A percentile compares a stretch with the other conserved stretches of the same genome.
phyloP scores from a whole-genome alignment of 2,888 invertebrate genomes.

The Seira musarum region DNA sequence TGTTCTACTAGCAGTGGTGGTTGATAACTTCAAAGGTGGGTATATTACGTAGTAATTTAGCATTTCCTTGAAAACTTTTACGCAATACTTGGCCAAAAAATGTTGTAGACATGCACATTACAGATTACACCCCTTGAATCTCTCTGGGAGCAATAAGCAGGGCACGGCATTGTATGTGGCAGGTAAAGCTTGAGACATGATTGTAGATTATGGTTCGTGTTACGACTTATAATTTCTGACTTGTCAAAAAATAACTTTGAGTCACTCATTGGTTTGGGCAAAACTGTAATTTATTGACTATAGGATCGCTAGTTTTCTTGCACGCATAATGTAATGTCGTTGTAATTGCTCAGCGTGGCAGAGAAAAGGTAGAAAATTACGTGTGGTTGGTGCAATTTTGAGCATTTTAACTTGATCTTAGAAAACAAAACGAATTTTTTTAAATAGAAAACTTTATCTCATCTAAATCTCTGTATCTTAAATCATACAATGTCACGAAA shows the following conservation, averaged over 20 bases:
- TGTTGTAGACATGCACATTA: background rate
- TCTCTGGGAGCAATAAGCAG: too few relatives aligned
- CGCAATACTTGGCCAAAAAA: constrained; percentile 32
- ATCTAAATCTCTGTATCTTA: background rate
- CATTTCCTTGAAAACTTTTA: constrained; percentile 52
- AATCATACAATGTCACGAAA: background rate
- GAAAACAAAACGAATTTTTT: background rate
- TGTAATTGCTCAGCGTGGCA: background rate
- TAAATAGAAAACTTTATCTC: background rate
- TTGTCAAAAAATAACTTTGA: constrained; percentile 16
- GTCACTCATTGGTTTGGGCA: constrained; percentile 3
- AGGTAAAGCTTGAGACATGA: constrained; percentile 14
- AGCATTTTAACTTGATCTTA: background rate
- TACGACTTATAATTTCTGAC: constrained; percentile 4
- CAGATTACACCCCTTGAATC: too few relatives aligned
- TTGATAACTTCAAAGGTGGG: background rate
- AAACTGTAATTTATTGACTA: constrained; percentile 29
- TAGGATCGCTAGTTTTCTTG: constrained; percentile 20
- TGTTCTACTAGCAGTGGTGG: too few relatives aligned
- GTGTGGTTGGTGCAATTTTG: background rate
- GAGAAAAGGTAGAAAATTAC: too few relatives aligned
- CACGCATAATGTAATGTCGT: background rate
- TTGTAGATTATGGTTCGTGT: too few relatives aligned
- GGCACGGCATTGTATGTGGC: background rate
- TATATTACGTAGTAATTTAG: constrained; percentile 21